phyloP scores from a whole-genome alignment of 2,113 vertebrate genomes.

The Dromaius novaehollandiae region DNA sequence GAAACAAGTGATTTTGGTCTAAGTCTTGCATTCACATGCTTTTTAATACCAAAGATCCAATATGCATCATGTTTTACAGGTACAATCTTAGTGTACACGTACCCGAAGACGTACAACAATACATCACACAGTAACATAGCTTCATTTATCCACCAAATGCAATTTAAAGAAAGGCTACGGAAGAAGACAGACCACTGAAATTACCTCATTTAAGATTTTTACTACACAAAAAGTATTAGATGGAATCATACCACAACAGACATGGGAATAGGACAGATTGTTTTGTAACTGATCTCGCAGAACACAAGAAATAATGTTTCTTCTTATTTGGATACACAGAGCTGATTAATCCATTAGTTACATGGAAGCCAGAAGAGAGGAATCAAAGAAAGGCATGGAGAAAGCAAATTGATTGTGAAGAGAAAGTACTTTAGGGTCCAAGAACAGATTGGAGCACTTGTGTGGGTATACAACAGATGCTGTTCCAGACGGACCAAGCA shows the following conservation, averaged over 20 bases:
- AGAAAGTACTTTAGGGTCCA: not conserved
- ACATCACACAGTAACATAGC: not conserved
- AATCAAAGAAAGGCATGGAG: not conserved
- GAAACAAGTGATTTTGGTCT: not conserved
- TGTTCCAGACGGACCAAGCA: not conserved
- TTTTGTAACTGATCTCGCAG: not conserved
- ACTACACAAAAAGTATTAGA: not conserved
- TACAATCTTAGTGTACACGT: fast-evolving
- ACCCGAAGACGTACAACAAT: not conserved
- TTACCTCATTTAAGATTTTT: not conserved
- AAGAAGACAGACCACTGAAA: not conserved
- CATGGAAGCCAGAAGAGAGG: not conserved
- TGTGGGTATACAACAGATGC: not conserved
- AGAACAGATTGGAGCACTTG: not conserved
- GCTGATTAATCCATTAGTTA: not conserved
- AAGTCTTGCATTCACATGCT: not conserved
- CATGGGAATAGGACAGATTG: not conserved
- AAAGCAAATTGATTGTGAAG: not conserved
- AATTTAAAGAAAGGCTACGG: not conserved
- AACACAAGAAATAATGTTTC: not conserved
- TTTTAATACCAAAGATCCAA: not conserved
- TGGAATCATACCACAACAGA: not conserved
- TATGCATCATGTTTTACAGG: not conserved
- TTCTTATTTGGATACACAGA: not conserved
- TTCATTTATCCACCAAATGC: not conserved